Percentiles rank a stretch among this genome's conserved stretches.
Conservation (phyloP, 2,888 invertebrate species). For the Pyrrhosoma nymphula region DNA sequence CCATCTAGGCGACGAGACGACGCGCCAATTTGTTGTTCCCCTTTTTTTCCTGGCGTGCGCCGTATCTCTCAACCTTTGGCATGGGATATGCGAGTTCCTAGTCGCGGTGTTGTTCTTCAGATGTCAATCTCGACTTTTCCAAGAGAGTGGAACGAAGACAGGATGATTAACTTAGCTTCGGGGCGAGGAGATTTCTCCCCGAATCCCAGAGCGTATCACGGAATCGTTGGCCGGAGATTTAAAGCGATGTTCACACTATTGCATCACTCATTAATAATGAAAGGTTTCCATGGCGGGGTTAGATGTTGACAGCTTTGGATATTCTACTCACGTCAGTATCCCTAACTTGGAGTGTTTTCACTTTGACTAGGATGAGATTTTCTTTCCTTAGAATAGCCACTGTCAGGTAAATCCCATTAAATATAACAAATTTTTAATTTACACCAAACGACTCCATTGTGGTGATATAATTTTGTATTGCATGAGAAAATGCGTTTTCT, state of each 20-base stretch:
- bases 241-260: background rate
- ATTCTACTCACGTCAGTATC: background rate
- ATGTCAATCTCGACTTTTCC: background rate
- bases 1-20: background rate
- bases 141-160: background rate
- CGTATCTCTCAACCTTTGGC: conserved; percentile 15
- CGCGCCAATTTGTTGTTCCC: background rate
- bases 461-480: too few relatives aligned
- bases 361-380: background rate
- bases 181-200: background rate
- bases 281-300: background rate
- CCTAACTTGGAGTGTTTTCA: background rate
- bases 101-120: background rate
- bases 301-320: background rate
- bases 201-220: background rate
- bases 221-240: background rate
- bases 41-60: background rate
- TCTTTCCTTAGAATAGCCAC: too few relatives aligned
- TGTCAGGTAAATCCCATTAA: too few relatives aligned
- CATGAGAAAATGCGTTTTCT: too few relatives aligned
- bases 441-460: too few relatives aligned
- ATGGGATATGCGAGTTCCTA: background rate
- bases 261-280: background rate
- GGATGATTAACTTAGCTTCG: background rate
- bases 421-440: too few relatives aligned